phyloP scores from a whole-genome alignment of 1,140 invertebrate genomes.

The Eulimnadia texana region DNA sequence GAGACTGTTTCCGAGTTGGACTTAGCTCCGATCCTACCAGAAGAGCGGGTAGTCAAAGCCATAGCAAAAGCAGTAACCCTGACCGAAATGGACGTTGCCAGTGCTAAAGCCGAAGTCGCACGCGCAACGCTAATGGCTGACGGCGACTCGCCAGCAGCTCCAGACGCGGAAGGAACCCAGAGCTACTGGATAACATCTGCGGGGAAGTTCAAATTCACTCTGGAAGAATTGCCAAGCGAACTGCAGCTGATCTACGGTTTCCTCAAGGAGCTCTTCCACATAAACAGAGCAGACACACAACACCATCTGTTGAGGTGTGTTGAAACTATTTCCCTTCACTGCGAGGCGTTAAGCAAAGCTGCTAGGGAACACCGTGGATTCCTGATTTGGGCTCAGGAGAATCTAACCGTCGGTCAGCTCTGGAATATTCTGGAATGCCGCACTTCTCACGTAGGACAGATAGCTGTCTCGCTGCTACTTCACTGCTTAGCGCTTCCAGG shows the following conservation, averaged over 20 bases:
- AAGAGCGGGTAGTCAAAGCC: slow-evolving; percentile 55
- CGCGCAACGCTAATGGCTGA: slow-evolving; percentile 37
- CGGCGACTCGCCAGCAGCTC: slow-evolving; percentile 31
- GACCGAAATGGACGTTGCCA: slow-evolving; percentile 70
- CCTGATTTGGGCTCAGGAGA: slow-evolving; percentile 95
- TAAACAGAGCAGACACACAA: slow-evolving; percentile 62
- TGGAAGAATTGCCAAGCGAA: slow-evolving; percentile 82
- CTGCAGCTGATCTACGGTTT: slow-evolving; percentile 84
- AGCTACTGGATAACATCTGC: slow-evolving; percentile 77
- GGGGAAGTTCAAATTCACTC: slow-evolving; percentile 77
- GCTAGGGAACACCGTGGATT: slow-evolving; percentile 83
- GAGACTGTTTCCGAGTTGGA: slow-evolving; percentile 80
- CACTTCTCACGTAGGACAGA: slow-evolving; percentile 80
- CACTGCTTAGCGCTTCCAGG: slow-evolving; percentile 86
- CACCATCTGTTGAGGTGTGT: slow-evolving; percentile 87
- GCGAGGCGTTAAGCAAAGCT: slow-evolving; percentile 76
- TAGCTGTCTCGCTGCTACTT: slow-evolving; percentile 74
- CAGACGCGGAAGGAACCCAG: background rate
- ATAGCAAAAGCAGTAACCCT: slow-evolving; percentile 44
- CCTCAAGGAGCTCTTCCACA: slow-evolving; percentile 47
- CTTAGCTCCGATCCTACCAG: slow-evolving; percentile 63
- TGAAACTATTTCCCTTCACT: slow-evolving; percentile 80
- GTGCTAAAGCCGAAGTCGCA: slow-evolving; percentile 45
- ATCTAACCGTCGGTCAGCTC: slow-evolving; percentile 85
- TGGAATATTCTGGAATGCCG: slow-evolving; percentile 88